A percentile compares a stretch with the other conserved stretches of the same genome.
Evolutionary conservation across 37 sponge, comb jelly and placozoan species (phyloP).

Genomic region (Crambe crambe): DNA sequence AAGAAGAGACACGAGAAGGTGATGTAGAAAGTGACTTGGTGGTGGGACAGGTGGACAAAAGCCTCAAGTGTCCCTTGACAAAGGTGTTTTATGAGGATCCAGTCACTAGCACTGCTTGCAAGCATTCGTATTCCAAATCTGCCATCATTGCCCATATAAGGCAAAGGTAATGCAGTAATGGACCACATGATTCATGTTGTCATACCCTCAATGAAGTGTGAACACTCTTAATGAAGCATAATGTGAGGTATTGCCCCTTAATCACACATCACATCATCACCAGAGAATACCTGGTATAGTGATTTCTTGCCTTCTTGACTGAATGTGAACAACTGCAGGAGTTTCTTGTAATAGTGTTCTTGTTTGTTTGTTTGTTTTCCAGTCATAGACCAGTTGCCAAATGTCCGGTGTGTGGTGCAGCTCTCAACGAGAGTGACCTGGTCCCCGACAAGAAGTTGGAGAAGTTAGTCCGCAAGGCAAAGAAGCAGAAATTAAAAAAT

Average conservation of each 20-base stretch:
- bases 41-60: conserved; percentile 51
- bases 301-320: too few relatives aligned
- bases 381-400: conserved; percentile 24
- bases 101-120: conserved; percentile 54
- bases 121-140: conserved; percentile 56
- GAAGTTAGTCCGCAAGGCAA: conserved; percentile 20
- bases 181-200: background rate
- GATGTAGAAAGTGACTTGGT: conserved; percentile 30
- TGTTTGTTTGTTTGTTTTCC: too few relatives aligned
- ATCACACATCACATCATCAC: too few relatives aligned
- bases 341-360: background rate
- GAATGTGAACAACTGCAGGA: too few relatives aligned
- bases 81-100: conserved; percentile 53
- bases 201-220: too few relatives aligned
- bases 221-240: too few relatives aligned
- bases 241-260: too few relatives aligned
- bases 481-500: background rate
- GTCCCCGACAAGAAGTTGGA: conserved; percentile 43
- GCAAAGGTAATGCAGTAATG: background rate
- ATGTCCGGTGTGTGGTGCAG: conserved; percentile 65
- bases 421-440: conserved; percentile 39
- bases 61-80: conserved; percentile 75
- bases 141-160: conserved; percentile 57
- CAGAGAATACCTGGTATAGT: too few relatives aligned
- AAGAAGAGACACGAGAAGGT: background rate